Conservation (phyloP, 2,888 invertebrate genomes). For the Xanthia togata region DNA sequence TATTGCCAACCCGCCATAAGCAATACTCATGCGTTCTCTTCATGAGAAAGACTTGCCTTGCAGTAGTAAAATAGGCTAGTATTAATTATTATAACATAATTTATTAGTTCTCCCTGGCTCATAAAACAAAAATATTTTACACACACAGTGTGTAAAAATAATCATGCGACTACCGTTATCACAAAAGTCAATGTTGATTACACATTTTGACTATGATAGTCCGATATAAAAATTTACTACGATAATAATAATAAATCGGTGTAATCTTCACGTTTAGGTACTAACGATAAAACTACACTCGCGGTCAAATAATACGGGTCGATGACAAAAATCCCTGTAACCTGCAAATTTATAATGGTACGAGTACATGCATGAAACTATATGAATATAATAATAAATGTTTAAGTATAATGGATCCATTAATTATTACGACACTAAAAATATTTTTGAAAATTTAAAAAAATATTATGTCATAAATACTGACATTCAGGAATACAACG, state of each 20-base stretch:
- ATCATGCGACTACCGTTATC: conserved; percentile 28
- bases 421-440: no score
- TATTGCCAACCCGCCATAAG: no score
- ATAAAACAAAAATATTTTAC: background rate
- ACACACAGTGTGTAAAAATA: conserved; percentile 10
- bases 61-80: no score
- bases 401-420: no score
- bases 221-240: conserved; percentile 41
- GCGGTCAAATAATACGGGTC: no score
- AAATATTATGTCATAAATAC: no score
- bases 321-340: no score
- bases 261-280: conserved; percentile 51
- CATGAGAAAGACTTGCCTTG: background rate
- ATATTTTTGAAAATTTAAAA: no score
- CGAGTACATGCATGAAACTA: no score
- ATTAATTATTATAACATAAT: background rate
- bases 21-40: background rate
- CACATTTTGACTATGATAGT: conserved; percentile 42
- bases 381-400: no score
- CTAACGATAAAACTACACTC: conserved; percentile 32
- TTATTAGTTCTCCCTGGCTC: background rate
- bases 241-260: conserved; percentile 46
- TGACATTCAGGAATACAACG: no score
- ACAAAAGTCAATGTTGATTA: conserved; percentile 48
- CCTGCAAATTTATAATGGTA: no score